Evolutionary conservation across 2,797 vertebrate genomes (phyloP), one percentile per base, ranked within the genome.

Genomic region (Cottoperca gobio): DNA sequence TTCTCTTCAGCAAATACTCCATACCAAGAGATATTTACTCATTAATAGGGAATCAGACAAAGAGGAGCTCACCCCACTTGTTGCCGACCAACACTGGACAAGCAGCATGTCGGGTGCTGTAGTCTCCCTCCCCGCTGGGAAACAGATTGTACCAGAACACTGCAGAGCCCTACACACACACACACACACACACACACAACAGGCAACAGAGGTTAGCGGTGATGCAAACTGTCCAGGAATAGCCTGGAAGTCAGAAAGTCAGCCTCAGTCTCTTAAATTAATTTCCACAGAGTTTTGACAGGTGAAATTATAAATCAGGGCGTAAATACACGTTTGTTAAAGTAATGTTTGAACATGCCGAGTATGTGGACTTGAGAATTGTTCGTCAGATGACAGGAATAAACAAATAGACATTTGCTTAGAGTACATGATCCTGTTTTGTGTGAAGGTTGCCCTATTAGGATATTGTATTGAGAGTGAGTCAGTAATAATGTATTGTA

Each of bases 61-160:
- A 37, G 10, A 81, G 8, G 33, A 84, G 94, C 94, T 96, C 86
- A 99, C 98, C 98, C 98, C 98, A 99, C 87, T 99, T 99, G 88
- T 97, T 99, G 84, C 98, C 98, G 60, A 99, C 98, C 81, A 99
- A 91, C 71, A 99, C 98, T 0, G 98, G 98, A 86, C 98, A 99
- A 58, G 98, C 98, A 0, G 98, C 98, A 0, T 99, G 98, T 53
- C 97, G 92, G 0, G 98, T 99, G 88, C 98, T 99, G 86, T 99
- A 99, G 86, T 99, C 98, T 33, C 98, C 98, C 89, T 99, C 98
- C 70, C 98, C 98, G 0, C 96, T 99, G 33, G 97, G 84, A 78
- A 99, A 99, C 19, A 99, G 94, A 69, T 99, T 99, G 89, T 99
- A 99, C 98, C 98, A 99, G 94, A 99, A 99, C 50, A 99, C 98